Conservation (phyloP, 2,113 vertebrate species). For the Tragelaphus strepsiceros region DNA sequence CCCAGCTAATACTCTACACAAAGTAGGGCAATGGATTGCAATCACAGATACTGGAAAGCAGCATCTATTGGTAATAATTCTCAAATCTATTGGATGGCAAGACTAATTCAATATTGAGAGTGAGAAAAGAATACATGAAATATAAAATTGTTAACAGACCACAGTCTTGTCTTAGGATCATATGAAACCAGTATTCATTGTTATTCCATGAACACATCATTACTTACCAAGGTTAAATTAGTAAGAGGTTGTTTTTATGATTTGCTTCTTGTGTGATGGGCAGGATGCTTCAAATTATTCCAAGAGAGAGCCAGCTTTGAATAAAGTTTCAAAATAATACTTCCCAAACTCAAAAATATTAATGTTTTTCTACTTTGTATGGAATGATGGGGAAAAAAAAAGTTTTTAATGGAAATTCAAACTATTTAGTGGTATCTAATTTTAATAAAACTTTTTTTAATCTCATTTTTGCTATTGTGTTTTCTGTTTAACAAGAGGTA, state of each 20-base stretch:
- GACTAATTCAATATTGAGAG: background rate
- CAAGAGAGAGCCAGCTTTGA: constrained; percentile 28
- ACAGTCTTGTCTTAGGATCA: background rate
- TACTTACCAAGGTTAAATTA: background rate
- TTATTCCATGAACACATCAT: background rate
- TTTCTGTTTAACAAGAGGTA: background rate
- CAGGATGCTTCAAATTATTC: background rate
- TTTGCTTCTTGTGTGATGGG: background rate
- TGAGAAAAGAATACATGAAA: background rate
- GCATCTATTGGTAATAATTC: background rate
- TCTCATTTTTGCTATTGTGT: background rate
- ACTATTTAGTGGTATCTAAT: background rate
- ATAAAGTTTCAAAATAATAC: background rate
- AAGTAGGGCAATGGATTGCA: background rate
- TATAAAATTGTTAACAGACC: background rate
- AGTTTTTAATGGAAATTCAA: background rate
- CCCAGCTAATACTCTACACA: background rate
- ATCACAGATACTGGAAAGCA: background rate
- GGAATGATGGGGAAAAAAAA: background rate
- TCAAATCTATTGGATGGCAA: background rate
- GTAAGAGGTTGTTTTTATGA: background rate
- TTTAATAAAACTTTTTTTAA: constrained; percentile 11
- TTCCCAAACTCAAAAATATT: background rate
- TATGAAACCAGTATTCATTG: background rate
- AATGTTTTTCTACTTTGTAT: background rate